These are phyloP conservation scores for Hippoglossus hippoglossus DNA, from an alignment of 2,797 vertebrate species.

Conservation along the genomic window DNA sequence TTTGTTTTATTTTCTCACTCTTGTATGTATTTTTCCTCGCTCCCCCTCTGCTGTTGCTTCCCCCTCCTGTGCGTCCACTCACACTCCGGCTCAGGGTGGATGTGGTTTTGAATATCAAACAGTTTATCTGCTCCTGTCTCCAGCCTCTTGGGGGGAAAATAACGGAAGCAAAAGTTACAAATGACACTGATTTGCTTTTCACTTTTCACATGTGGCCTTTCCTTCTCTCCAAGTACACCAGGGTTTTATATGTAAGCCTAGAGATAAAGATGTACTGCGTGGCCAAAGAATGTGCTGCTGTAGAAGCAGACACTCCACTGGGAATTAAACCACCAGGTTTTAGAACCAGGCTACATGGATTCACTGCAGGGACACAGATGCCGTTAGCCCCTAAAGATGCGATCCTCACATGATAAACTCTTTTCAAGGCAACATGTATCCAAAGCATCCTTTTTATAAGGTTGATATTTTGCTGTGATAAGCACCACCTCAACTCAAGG, in stretches of 20 bases:
- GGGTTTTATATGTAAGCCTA: background rate
- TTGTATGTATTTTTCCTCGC: slow-evolving; percentile 13
- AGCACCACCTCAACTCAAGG: too few species aligned
- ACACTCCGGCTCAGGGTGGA: slow-evolving; percentile 34
- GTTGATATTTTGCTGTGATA: too few species aligned
- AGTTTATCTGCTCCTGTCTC: slow-evolving; percentile 39
- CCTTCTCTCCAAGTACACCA: background rate
- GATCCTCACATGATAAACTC: too few species aligned
- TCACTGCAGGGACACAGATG: too few species aligned
- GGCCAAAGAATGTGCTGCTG: background rate
- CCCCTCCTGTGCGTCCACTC: slow-evolving; percentile 35
- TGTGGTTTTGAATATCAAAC: slow-evolving; percentile 71
- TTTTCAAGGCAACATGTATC: too few species aligned
- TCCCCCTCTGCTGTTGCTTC: slow-evolving; percentile 27
- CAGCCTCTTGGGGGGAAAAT: slow-evolving; percentile 42
- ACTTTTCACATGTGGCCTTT: slow-evolving; percentile 16
- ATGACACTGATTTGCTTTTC: slow-evolving; percentile 57
- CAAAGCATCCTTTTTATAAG: too few species aligned
- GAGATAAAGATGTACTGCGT: background rate
- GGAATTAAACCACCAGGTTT: too few species aligned
- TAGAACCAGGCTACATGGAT: too few species aligned
- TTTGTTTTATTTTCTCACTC: slow-evolving; percentile 27
- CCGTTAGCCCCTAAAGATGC: too few species aligned
- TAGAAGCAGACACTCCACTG: too few species aligned
- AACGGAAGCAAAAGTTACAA: slow-evolving; percentile 55